These are phyloP conservation scores for Poecilia picta DNA, from an alignment of 2,797 vertebrate genomes.

Conservation along the genomic window DNA sequence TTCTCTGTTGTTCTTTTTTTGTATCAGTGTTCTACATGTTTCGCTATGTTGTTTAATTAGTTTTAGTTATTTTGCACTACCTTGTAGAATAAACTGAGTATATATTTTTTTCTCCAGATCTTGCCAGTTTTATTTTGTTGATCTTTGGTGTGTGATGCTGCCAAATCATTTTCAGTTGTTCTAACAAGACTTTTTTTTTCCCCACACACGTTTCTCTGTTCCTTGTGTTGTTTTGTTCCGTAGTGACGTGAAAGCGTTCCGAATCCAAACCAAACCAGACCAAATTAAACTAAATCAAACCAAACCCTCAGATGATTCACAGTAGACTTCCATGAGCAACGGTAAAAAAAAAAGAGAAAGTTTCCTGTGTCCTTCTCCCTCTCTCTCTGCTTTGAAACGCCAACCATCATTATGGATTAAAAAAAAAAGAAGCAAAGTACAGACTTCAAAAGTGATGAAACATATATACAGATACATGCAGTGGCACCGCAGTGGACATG, in stretches of 20 bases:
- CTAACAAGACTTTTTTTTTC: conserved; percentile 41
- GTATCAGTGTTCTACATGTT: conserved; percentile 41
- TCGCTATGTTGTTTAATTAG: conserved; percentile 36
- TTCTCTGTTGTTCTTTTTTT: conserved; percentile 16
- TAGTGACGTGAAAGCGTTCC: conserved; percentile 49
- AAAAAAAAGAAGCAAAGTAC: conserved; percentile 43
- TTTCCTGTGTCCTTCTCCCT: conserved; percentile 12
- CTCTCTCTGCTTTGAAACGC: conserved; percentile 22
- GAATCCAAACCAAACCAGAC: not conserved
- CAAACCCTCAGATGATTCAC: conserved; percentile 38
- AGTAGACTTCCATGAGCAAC: conserved; percentile 49
- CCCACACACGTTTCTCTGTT: conserved; percentile 13
- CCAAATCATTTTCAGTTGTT: conserved; percentile 27
- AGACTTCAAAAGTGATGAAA: conserved; percentile 24
- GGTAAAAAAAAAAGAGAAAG: conserved; percentile 38
- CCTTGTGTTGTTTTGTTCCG: conserved; percentile 8
- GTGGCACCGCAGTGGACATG: not conserved
- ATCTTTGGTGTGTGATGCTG: conserved; percentile 23
- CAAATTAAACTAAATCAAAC: no score
- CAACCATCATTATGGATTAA: conserved; percentile 11
- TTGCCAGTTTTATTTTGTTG: conserved; percentile 19
- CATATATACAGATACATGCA: not conserved
- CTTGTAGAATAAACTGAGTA: conserved; percentile 3
- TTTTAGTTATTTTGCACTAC: conserved; percentile 16
- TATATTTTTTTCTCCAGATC: not conserved